These are phyloP conservation scores for Andrena bucephala DNA, from an alignment of 2,888 invertebrate species.

Conservation along the genomic window DNA sequence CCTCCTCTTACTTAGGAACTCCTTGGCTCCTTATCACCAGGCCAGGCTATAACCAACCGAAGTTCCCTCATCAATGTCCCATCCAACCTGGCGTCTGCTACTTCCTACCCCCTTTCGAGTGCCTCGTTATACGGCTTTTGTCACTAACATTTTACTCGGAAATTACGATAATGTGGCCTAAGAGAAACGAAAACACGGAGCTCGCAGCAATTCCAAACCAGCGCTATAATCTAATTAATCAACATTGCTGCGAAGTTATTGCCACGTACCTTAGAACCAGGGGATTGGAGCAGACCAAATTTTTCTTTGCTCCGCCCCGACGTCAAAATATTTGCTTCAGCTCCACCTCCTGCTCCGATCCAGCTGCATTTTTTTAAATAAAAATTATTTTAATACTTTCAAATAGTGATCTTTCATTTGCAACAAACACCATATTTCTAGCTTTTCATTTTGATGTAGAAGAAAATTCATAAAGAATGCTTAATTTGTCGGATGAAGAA, in stretches of 20 bases:
- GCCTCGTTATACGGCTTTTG: constrained; percentile 77
- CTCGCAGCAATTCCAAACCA: constrained; percentile 42
- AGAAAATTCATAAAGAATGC: too few relatives aligned
- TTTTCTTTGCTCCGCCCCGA: too few relatives aligned
- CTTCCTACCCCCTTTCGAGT: constrained; percentile 72
- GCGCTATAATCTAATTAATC: constrained; percentile 19
- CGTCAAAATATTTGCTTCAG: too few relatives aligned
- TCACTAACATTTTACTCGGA: constrained; percentile 76
- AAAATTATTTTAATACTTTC: too few relatives aligned
- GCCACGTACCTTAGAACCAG: neutral
- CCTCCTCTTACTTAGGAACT: constrained; percentile 77
- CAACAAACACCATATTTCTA: too few relatives aligned
- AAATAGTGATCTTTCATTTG: too few relatives aligned
- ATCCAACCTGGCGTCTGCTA: constrained; percentile 76
- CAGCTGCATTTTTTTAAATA: too few relatives aligned
- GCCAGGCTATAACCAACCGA: constrained; percentile 78
- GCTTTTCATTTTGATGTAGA: too few relatives aligned
- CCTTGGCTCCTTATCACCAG: constrained; percentile 79
- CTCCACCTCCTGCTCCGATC: too few relatives aligned
- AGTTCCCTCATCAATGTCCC: constrained; percentile 83
- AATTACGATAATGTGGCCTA: constrained; percentile 66
- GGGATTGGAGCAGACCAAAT: too few relatives aligned
- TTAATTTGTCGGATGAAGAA: too few relatives aligned
- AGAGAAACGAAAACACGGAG: constrained; percentile 48
- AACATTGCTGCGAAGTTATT: neutral